phyloP scores from a whole-genome alignment of 2,797 vertebrate genomes.

The Selene dorsalis region DNA sequence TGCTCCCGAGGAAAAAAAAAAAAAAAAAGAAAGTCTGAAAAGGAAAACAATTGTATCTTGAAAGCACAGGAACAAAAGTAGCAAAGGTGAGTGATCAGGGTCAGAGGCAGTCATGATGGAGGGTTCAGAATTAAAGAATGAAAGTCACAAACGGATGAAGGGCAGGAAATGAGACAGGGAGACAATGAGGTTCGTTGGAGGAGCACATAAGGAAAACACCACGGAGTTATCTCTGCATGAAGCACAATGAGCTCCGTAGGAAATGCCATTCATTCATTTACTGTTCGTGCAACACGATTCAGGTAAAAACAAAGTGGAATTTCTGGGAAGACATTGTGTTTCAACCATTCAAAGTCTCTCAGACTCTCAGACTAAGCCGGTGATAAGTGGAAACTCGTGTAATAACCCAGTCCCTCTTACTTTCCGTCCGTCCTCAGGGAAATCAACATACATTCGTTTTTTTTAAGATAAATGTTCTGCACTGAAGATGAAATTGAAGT shows the following conservation, averaged over 20 bases:
- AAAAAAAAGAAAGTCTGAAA: constrained; percentile 65
- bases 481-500: constrained; percentile 10
- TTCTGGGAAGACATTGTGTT: constrained; percentile 39
- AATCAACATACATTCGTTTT: constrained; percentile 11
- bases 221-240: constrained; percentile 56
- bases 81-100: constrained; percentile 81
- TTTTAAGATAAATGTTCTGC: constrained; percentile 15
- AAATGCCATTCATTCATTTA: constrained; percentile 69
- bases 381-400: neutral
- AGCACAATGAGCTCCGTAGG: constrained; percentile 63
- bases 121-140: constrained; percentile 71
- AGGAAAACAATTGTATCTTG: constrained; percentile 86
- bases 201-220: constrained; percentile 72
- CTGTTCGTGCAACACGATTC: constrained; percentile 12
- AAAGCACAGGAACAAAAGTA: constrained; percentile 84
- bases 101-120: constrained; percentile 63
- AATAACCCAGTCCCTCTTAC: constrained; percentile 9
- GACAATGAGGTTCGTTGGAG: constrained; percentile 69
- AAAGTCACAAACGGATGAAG: constrained; percentile 66
- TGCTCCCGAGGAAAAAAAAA: constrained; percentile 66
- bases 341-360: neutral
- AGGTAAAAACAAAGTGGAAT: constrained; percentile 39
- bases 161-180: constrained; percentile 43
- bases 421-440: constrained; percentile 4
- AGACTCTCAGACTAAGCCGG: neutral